Conservation (phyloP, 1,140 invertebrate genomes). For the Orchestia grillus region DNA sequence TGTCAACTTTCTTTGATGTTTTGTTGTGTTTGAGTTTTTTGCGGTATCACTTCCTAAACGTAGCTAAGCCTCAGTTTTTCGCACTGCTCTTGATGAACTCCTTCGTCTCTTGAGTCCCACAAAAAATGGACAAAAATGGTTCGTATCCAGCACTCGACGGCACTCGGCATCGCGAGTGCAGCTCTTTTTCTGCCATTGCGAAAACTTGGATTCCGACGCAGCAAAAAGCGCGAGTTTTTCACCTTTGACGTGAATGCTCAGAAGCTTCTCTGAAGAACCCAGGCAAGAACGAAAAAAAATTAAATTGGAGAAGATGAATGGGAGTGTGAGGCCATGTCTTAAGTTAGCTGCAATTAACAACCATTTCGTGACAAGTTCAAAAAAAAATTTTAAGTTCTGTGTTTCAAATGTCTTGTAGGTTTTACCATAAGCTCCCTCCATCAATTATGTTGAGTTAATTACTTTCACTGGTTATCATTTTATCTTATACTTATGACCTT, state of each 20-base stretch:
- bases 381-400: no score
- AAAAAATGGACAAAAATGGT: neutral
- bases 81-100: neutral
- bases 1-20: no score
- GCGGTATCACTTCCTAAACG: constrained; percentile 8
- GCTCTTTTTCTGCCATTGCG: neutral
- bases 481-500: no score
- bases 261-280: neutral
- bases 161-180: neutral
- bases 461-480: no score
- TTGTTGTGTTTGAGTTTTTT: no score
- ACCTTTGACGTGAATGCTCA: neutral
- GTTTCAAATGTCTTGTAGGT: no score
- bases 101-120: neutral
- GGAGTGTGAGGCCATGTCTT: neutral
- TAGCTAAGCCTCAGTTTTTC: neutral
- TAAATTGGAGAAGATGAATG: neutral
- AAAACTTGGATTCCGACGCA: neutral
- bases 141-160: neutral
- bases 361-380: neutral
- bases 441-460: no score
- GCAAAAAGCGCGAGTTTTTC: neutral
- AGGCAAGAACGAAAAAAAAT: neutral
- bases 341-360: neutral
- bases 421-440: no score